These are phyloP conservation scores for Syngnathoides biaculeatus DNA, from an alignment of 2,113 vertebrate species.

Conservation along the genomic window DNA sequence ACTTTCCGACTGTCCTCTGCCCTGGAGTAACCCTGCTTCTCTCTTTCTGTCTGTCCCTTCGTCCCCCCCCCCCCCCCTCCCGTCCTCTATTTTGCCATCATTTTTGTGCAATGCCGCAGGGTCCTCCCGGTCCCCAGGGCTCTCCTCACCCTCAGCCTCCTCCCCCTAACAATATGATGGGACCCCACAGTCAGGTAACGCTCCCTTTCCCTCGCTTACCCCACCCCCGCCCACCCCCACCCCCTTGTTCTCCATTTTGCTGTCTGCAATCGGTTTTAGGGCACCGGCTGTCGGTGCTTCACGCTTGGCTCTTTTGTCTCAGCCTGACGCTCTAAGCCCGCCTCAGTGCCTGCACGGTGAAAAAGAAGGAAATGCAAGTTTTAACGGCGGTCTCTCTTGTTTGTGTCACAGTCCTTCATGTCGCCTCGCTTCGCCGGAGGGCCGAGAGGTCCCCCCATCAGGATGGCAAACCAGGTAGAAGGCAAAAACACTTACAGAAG, in stretches of 20 bases:
- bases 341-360: slow-evolving; percentile 14
- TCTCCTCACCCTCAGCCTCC: slow-evolving; percentile 99
- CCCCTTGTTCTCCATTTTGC: slow-evolving; percentile 30
- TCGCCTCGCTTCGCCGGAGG: slow-evolving; percentile 95
- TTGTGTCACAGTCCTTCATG: slow-evolving; percentile 91
- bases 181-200: slow-evolving; percentile 98
- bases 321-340: slow-evolving; percentile 46
- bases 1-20: slow-evolving; percentile 53
- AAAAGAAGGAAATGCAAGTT: neutral
- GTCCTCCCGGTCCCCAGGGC: slow-evolving; percentile 98
- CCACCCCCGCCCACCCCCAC: too few relatives aligned
- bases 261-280: slow-evolving; percentile 47
- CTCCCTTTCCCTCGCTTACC: slow-evolving; percentile 38
- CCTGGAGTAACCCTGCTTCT: slow-evolving; percentile 65
- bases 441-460: slow-evolving; percentile 90
- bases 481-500: neutral
- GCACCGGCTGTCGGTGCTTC: slow-evolving; percentile 39
- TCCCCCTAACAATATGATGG: slow-evolving; percentile 99
- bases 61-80: slow-evolving; percentile 6
- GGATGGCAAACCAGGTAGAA: slow-evolving; percentile 95
- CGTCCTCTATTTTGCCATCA: slow-evolving; percentile 26
- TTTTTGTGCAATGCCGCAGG: slow-evolving; percentile 87
- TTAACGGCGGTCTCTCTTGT: slow-evolving; percentile 40
- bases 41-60: slow-evolving; percentile 40
- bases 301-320: slow-evolving; percentile 58